Evolutionary conservation across 2,888 invertebrate genomes (phyloP).

Genomic region (Agonopterix alstromeriana): DNA sequence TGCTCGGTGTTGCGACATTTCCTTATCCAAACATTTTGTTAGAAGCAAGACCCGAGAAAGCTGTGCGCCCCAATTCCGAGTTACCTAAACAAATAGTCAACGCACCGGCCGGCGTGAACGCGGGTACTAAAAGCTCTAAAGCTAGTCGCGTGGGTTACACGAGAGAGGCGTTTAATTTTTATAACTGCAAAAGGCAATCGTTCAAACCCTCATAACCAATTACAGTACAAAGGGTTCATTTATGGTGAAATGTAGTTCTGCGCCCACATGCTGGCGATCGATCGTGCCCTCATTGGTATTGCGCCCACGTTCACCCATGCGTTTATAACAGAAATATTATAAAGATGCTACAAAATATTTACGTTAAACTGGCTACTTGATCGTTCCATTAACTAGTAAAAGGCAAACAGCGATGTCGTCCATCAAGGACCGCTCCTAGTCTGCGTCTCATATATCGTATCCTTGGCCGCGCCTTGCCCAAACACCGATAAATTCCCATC

Average conservation of each 20-base stretch:
- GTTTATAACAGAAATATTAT: constrained; percentile 10
- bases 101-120: constrained; percentile 1
- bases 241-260: constrained; percentile 40
- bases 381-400: constrained; percentile 55
- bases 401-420: constrained; percentile 38
- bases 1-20: constrained; percentile 52
- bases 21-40: constrained; percentile 54
- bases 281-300: constrained; percentile 63
- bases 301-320: constrained; percentile 40
- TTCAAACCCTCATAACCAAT: constrained; percentile 63
- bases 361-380: constrained; percentile 22
- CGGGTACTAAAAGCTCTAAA: constrained; percentile 5
- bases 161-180: constrained; percentile 33
- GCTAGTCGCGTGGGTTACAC: constrained; percentile 16
- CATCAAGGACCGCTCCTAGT: constrained; percentile 56
- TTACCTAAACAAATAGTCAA: constrained; percentile 33
- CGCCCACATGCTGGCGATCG: constrained; percentile 62
- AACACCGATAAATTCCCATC: constrained; percentile 64
- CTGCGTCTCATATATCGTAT: constrained; percentile 39
- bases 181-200: constrained; percentile 62
- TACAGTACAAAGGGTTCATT: constrained; percentile 67
- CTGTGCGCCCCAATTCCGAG: constrained; percentile 26
- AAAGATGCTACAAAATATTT: neutral
- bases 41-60: constrained; percentile 35
- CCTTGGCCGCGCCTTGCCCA: constrained; percentile 52